Conservation (phyloP, 2,797 vertebrate species). For the Muscicapa striata region DNA sequence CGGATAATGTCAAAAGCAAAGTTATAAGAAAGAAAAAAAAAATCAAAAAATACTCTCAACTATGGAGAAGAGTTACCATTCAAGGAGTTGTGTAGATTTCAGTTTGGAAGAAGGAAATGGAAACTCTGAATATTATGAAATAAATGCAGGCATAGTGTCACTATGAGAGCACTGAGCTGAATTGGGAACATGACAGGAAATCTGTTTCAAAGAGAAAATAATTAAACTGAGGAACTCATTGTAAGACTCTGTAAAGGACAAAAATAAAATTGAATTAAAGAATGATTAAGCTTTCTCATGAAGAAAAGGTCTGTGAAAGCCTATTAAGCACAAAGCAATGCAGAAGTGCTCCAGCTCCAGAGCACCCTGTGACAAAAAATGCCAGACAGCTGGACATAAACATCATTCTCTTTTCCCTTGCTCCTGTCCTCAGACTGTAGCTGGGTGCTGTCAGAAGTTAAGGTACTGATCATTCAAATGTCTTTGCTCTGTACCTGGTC, state of each 20-base stretch:
- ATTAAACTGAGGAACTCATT: background rate
- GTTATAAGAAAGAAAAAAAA: background rate
- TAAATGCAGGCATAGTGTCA: background rate
- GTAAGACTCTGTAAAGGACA: background rate
- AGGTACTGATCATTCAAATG: background rate
- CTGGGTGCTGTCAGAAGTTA: background rate
- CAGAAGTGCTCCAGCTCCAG: fast-evolving
- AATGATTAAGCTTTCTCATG: background rate
- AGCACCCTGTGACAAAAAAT: background rate
- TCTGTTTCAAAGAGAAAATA: background rate
- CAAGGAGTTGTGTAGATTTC: background rate
- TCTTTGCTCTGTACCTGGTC: background rate
- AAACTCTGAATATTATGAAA: background rate
- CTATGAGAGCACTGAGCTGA: background rate
- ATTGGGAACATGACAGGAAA: background rate
- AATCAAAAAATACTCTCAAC: fast-evolving
- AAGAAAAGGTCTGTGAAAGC: background rate
- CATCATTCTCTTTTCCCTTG: background rate
- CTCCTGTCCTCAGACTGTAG: background rate
- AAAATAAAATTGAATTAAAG: slow-evolving; percentile 1
- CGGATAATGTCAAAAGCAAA: background rate
- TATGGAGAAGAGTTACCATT: background rate
- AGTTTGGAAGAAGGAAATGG: background rate
- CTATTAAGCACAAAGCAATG: background rate
- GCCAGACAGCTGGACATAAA: background rate